Percentiles rank a stretch among this genome's conserved stretches.
Evolutionary conservation across 2,797 vertebrate species (phyloP).

Genomic region (Hemitrygon akajei): DNA sequence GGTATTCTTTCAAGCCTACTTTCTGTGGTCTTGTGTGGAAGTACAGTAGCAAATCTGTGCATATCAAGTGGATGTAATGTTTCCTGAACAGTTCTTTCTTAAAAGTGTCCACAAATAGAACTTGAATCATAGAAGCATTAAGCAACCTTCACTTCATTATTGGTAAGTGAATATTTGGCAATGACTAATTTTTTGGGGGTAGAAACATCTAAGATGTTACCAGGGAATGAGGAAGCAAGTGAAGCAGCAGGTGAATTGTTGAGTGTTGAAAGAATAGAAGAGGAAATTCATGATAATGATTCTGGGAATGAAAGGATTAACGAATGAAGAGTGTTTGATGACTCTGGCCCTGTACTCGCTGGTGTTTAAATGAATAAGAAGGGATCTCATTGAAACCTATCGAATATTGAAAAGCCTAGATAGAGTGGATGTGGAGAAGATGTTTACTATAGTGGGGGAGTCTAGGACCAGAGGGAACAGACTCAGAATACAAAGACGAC

Average conservation of each 20-base stretch:
- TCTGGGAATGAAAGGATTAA: too few relatives aligned
- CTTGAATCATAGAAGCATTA: neutral
- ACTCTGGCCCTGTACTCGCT: too few relatives aligned
- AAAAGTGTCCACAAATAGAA: neutral
- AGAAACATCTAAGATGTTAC: neutral
- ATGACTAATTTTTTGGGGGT: neutral
- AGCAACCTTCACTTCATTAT: neutral
- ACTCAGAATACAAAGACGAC: too few relatives aligned
- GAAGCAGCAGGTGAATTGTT: neutral
- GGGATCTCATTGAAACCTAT: too few relatives aligned
- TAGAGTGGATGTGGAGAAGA: too few relatives aligned
- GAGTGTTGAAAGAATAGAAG: neutral
- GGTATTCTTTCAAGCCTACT: neutral
- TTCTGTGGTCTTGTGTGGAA: neutral
- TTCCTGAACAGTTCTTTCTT: neutral
- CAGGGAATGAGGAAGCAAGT: neutral
- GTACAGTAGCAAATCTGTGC: neutral
- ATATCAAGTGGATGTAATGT: neutral
- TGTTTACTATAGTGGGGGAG: too few relatives aligned
- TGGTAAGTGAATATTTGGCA: neutral
- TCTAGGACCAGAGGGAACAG: too few relatives aligned
- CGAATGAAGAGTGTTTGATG: too few relatives aligned
- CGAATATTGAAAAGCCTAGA: too few relatives aligned
- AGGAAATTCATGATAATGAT: too few relatives aligned
- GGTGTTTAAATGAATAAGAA: too few relatives aligned